Conservation (phyloP, 1,140 invertebrate genomes). For the Bursaphelenchus mucronatus region DNA sequence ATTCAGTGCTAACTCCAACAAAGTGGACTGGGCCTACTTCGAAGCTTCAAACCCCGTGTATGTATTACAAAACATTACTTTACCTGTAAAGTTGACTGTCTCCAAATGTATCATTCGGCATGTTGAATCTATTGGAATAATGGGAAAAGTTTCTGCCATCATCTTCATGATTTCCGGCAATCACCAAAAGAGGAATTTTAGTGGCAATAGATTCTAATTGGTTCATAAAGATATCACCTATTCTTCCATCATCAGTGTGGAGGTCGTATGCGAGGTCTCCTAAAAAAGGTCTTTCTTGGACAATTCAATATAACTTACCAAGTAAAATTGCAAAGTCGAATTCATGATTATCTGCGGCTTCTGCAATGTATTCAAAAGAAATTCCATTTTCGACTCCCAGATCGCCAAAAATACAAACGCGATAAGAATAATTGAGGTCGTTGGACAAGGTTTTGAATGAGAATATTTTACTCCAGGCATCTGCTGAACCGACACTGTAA, state of each 20-base stretch:
- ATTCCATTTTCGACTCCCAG: constrained; percentile 13
- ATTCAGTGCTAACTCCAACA: constrained; percentile 83
- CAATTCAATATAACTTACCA: constrained; percentile 4
- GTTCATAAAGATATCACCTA: constrained; percentile 62
- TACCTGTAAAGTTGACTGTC: constrained; percentile 63
- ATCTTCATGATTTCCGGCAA: constrained; percentile 63
- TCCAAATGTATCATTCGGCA: constrained; percentile 60
- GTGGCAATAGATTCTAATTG: constrained; percentile 59
- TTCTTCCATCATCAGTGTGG: constrained; percentile 50
- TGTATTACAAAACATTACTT: not conserved
- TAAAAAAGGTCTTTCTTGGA: not conserved
- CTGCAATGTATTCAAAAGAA: not conserved
- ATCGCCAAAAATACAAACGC: constrained; percentile 8
- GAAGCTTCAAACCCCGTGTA: constrained; percentile 60
- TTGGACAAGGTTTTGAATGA: constrained; percentile 5
- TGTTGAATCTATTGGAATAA: constrained; percentile 61
- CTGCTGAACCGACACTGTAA: constrained; percentile 5
- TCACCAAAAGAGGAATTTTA: constrained; percentile 62
- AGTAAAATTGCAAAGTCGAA: constrained; percentile 7
- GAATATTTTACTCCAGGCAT: not conserved
- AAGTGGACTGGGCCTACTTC: constrained; percentile 87
- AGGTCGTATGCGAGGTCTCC: constrained; percentile 43
- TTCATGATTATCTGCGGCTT: constrained; percentile 11
- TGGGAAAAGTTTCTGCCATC: constrained; percentile 52
- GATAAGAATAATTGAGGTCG: not conserved